Conservation (phyloP, 1,140 invertebrate species). For the Carposina sasakii region DNA sequence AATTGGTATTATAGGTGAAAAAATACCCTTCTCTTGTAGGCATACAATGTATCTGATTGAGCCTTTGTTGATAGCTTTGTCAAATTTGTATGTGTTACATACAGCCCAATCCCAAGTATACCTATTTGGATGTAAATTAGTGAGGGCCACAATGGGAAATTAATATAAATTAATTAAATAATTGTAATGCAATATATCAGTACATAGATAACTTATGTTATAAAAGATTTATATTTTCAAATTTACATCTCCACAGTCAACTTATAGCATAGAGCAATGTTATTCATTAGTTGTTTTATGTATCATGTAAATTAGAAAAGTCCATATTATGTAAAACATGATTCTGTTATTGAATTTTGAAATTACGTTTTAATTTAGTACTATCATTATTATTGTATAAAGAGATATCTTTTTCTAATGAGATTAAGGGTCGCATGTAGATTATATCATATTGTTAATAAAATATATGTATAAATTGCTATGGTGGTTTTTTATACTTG, state of each 20-base stretch:
- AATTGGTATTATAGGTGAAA: too few species aligned
- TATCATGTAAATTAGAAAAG: slow-evolving; percentile 54
- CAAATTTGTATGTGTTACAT: too few species aligned
- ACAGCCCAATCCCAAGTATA: too few species aligned
- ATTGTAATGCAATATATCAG: too few species aligned
- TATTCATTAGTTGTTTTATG: slow-evolving; percentile 31
- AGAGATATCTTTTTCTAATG: slow-evolving; percentile 47
- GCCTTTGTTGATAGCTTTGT: too few species aligned
- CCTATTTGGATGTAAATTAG: too few species aligned
- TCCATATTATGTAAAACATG: slow-evolving; percentile 53
- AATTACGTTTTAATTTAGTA: slow-evolving; percentile 54
- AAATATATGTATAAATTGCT: slow-evolving; percentile 70
- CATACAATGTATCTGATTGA: too few species aligned
- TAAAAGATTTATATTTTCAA: too few species aligned
- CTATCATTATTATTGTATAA: slow-evolving; percentile 56
- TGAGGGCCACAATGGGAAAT: too few species aligned
- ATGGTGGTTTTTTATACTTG: slow-evolving; percentile 32
- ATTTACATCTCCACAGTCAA: slow-evolving; percentile 31
- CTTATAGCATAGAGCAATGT: slow-evolving; percentile 22
- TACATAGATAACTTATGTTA: too few species aligned
- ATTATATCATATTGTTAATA: slow-evolving; percentile 71
- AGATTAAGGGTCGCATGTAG: slow-evolving; percentile 62
- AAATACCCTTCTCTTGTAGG: too few species aligned
- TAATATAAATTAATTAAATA: too few species aligned
- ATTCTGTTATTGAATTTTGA: slow-evolving; percentile 45